phyloP scores from a whole-genome alignment of 2,113 vertebrate species.

The Azemiops feae region DNA sequence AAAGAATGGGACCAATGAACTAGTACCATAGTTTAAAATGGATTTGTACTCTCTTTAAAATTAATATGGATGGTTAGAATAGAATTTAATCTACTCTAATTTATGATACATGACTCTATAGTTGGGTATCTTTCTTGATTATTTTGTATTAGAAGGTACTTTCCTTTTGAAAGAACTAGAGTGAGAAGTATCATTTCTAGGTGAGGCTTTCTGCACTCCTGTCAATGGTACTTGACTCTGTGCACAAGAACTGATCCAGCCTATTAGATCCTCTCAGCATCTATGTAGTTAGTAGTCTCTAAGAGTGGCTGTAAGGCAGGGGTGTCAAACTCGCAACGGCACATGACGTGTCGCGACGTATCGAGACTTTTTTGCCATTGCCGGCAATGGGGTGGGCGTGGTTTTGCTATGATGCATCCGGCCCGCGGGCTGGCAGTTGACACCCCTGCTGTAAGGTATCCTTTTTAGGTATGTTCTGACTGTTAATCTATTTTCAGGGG shows the following conservation, averaged over 20 bases:
- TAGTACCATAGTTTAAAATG: neutral
- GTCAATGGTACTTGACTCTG: neutral
- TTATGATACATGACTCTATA: neutral
- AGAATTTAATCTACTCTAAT: neutral
- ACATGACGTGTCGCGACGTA: too few species aligned
- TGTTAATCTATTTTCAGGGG: conserved; percentile 57
- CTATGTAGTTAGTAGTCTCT: neutral
- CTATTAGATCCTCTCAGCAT: neutral
- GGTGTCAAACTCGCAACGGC: too few species aligned
- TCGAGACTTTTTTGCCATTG: too few species aligned
- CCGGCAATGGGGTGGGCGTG: too few species aligned
- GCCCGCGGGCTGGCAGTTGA: too few species aligned
- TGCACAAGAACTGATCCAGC: neutral
- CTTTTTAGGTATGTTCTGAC: conserved; percentile 1
- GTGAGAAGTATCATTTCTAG: neutral
- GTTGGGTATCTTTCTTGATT: neutral
- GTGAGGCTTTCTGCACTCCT: neutral
- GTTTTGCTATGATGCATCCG: too few species aligned
- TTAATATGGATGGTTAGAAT: neutral
- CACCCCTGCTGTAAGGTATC: neutral
- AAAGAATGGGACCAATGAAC: neutral
- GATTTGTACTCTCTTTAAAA: neutral
- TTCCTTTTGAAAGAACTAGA: neutral
- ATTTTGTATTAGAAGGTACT: neutral
- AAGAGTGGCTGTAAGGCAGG: neutral